These are phyloP conservation scores for Ameiurus melas DNA, from an alignment of 2,113 vertebrate genomes.

Conservation along the genomic window DNA sequence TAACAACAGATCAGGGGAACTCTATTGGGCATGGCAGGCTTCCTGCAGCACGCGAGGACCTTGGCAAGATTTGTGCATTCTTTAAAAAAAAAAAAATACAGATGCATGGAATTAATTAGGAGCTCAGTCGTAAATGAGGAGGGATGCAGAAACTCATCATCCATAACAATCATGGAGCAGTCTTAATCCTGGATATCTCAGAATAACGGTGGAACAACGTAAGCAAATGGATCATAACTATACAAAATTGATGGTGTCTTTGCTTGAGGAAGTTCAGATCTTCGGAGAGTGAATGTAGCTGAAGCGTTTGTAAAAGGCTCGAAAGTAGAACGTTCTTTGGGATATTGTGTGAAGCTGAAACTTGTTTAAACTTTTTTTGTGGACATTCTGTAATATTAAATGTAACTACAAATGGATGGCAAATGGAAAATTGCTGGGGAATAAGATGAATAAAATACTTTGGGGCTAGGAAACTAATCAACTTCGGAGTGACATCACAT, in stretches of 20 bases:
- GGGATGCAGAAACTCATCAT: slow-evolving; percentile 30
- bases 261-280: slow-evolving; percentile 25
- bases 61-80: slow-evolving; percentile 48
- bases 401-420: background rate
- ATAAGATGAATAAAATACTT: background rate
- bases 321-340: background rate
- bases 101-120: slow-evolving; percentile 53
- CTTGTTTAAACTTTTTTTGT: background rate
- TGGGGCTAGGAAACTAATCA: background rate
- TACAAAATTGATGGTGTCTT: slow-evolving; percentile 11
- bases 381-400: background rate
- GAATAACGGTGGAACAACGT: background rate
- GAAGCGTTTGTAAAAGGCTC: background rate
- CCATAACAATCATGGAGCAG: background rate
- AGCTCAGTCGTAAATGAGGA: slow-evolving; percentile 24
- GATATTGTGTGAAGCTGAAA: background rate
- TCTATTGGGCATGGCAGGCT: slow-evolving; percentile 48
- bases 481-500: background rate
- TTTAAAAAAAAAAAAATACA: slow-evolving; percentile 49
- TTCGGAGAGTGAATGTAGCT: background rate
- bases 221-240: background rate
- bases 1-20: slow-evolving; percentile 51
- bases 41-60: slow-evolving; percentile 47
- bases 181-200: background rate
- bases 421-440: background rate